Base-by-base conservation (phyloP, 2,888 invertebrate species). In the Seira musarum region DNA sequence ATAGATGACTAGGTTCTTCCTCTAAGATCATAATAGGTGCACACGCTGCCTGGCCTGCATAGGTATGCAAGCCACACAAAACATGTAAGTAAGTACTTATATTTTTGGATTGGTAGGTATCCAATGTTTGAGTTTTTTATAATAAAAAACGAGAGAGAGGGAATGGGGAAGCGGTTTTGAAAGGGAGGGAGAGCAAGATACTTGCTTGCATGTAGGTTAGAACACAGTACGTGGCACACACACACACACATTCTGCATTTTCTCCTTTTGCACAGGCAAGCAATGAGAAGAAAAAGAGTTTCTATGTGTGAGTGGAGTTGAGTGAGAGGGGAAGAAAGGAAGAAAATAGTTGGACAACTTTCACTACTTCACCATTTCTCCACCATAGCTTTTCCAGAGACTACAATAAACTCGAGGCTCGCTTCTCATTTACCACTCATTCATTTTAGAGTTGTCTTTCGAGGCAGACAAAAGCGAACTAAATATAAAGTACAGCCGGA, bases 271-370 rank as follows among this genome's bases (percentile, higher is more conserved):
- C 15, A 53, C 3, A 53, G 15, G 13, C 40, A 6, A 40, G 13
- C 40, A 53, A n/a, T 3, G 3, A 13, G 17, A 53, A 53, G 17
- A 13, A 53, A 2, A 53, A 53, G 53, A 53, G 53, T n/a, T 13
- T 53, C 53, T 53, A 53, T 53, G 53, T 53, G 53, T 53, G 53
- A 8, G 30, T 30, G 30, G 30, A 30, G 8, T 8, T n/a, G 53
- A 53, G 53, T 13, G 53, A n/a, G 53, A 13, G 53, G 53, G 53
- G 53, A 13, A 53, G 13, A 15, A 17, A 53, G 13, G 15, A 53
- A 24, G 30, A 22, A 46, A 67, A 49, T 24, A 70, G 21, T 70
- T 70, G 61, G 70, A 35, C 60, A 70, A 70, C 61, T 70, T 70
- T 70, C 70, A 70, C 70, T 57, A 60, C 25, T 40, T 22, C 70